Percentiles rank a stretch among this genome's conserved stretches.
Evolutionary conservation across 1,140 invertebrate species (phyloP).

Genomic region (Caerostris extrusa): DNA sequence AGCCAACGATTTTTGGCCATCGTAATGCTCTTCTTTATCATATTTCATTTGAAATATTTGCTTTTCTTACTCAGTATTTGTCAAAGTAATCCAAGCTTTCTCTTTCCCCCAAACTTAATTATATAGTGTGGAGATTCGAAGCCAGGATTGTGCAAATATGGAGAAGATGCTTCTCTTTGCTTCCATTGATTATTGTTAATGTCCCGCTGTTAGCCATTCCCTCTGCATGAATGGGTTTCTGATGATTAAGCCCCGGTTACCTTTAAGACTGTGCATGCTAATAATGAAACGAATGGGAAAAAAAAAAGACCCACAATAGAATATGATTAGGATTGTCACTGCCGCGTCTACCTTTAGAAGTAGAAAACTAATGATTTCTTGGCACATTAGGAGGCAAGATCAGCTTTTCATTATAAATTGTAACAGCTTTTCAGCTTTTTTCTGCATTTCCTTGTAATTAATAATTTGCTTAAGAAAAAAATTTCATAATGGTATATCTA

Average conservation of each 20-base stretch:
- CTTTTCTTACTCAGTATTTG: conserved; percentile 31
- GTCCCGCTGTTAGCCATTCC: not conserved
- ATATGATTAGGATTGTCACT: no score
- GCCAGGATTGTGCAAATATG: conserved; percentile 9
- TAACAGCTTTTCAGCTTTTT: no score
- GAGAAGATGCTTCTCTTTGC: not conserved
- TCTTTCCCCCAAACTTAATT: conserved; percentile 29
- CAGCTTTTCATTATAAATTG: no score
- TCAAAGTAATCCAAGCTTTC: conserved; percentile 42
- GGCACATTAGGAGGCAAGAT: no score
- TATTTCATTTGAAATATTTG: conserved; percentile 35
- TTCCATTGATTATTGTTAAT: conserved; percentile 34
- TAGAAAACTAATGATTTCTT: no score
- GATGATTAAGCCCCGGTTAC: not conserved
- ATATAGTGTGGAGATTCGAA: not conserved
- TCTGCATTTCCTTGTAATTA: no score
- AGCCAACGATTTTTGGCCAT: conserved; percentile 23
- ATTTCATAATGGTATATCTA: no score
- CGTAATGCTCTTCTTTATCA: not conserved
- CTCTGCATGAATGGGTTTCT: not conserved
- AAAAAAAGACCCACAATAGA: no score
- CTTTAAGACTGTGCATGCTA: not conserved
- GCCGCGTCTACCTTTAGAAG: no score
- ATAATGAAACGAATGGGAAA: no score
- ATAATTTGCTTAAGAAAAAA: no score